Evolutionary conservation across 2,797 vertebrate genomes (phyloP).

Genomic region (Ibycter americanus): DNA sequence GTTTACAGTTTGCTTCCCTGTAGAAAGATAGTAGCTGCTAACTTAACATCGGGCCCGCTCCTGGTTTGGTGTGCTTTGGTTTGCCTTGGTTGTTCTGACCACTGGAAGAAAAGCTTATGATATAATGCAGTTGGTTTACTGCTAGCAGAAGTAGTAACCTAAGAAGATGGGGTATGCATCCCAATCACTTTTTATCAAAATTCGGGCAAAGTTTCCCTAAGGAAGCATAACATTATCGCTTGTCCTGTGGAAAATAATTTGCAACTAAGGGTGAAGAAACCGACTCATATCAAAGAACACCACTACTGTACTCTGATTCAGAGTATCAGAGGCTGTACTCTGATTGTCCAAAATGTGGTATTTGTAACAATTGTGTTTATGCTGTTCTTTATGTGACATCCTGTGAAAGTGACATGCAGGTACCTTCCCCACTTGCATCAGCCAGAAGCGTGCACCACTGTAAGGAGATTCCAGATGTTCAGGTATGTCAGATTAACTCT

Average conservation of each 20-base stretch:
- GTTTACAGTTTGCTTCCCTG: not conserved
- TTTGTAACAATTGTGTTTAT: not conserved
- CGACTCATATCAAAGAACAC: not conserved
- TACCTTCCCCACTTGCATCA: not conserved
- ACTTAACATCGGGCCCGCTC: not conserved
- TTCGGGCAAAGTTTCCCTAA: not conserved
- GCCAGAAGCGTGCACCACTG: accelerated
- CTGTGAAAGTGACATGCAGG: not conserved
- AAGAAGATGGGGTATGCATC: not conserved
- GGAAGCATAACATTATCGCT: not conserved
- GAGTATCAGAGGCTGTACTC: not conserved
- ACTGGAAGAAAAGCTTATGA: not conserved
- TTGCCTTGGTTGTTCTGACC: not conserved
- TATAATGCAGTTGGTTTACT: not conserved
- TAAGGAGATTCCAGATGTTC: not conserved
- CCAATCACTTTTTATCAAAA: not conserved
- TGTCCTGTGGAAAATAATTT: not conserved
- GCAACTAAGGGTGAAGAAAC: not conserved
- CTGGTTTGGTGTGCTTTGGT: not conserved
- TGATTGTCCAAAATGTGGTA: not conserved
- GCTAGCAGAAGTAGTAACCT: not conserved
- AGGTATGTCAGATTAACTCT: not conserved
- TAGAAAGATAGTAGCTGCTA: not conserved
- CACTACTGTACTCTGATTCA: not conserved
- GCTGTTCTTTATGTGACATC: not conserved